Evolutionary conservation across 1,140 invertebrate genomes (phyloP), one percentile per base, ranked within the genome.

Genomic region (Dicyema japonicum): DNA sequence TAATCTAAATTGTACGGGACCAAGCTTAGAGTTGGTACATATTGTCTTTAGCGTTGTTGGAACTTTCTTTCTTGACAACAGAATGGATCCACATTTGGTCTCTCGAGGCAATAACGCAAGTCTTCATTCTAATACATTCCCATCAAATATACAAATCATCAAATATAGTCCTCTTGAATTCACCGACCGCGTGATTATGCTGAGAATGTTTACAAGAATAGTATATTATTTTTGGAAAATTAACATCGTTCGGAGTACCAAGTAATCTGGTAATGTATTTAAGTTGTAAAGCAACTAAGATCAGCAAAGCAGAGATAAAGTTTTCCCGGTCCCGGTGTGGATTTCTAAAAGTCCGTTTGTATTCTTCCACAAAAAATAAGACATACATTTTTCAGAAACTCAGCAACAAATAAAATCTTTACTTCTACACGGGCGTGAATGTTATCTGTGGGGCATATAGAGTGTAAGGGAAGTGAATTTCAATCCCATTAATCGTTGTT

Each of bases 251-350:
- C 3, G 8, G 9, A n/a, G 9, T 27, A 16, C 16, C 5, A 8
- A 18, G 7, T 4, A 16, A 26, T 12, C 26, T 27, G 3, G 22
- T 27, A 7, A 6, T 3, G 4, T 18, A 28, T 32, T 49, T 47
- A 5, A 36, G 22, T 63, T 56, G 33, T 68, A 49, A n/a, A 85
- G 53, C 82, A 80, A 97, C 11, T 68, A 75, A 29, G 92, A 45
- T 0, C 78, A 65, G 55, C 82, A 94, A 0, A 97, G 48, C 13
- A 94, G 54, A 34, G 72, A 72, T 2, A 94, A 49, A 0, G 85
- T 97, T 56, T 94, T 97, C 18, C 85, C 85, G 3, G 80, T 90
- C 3, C 80, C 70, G 5, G 80, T 92, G 2, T 78, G 80, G 33
- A 75, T 85, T 48, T 94, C 85, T 26, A 97, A 44, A 22, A 90